These are phyloP conservation scores for Bellardia bayeri DNA, from an alignment of 2,888 invertebrate genomes.

Conservation along the genomic window DNA sequence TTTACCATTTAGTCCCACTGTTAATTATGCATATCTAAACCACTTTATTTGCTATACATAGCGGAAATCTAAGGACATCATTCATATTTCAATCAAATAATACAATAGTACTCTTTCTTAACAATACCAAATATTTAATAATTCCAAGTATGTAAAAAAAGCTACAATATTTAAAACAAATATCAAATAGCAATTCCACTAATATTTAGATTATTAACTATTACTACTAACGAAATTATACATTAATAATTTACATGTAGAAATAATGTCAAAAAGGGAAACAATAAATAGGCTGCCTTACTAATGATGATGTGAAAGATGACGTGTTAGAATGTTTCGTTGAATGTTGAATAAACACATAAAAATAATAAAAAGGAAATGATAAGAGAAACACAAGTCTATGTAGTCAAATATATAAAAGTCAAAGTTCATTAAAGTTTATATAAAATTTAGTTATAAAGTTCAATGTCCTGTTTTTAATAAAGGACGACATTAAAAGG, in stretches of 20 bases:
- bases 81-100: constrained; percentile 7
- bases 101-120: neutral
- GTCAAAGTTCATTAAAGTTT: constrained; percentile 12
- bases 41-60: neutral
- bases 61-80: neutral
- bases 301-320: neutral
- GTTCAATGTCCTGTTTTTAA: constrained; percentile 30
- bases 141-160: neutral
- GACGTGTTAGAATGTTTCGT: constrained; percentile 1
- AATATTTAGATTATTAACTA: neutral
- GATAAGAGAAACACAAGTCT: neutral
- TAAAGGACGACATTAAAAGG: constrained; percentile 4
- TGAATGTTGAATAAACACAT: neutral
- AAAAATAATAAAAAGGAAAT: neutral
- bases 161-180: neutral
- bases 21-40: neutral
- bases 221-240: neutral
- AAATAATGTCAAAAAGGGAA: neutral
- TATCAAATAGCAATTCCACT: neutral
- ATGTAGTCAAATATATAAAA: constrained; percentile 1
- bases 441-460: neutral
- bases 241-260: neutral
- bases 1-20: constrained; percentile 1
- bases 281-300: neutral
- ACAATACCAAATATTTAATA: neutral